phyloP scores from a whole-genome alignment of 2,113 vertebrate species.

The Hemiprocne comata region DNA sequence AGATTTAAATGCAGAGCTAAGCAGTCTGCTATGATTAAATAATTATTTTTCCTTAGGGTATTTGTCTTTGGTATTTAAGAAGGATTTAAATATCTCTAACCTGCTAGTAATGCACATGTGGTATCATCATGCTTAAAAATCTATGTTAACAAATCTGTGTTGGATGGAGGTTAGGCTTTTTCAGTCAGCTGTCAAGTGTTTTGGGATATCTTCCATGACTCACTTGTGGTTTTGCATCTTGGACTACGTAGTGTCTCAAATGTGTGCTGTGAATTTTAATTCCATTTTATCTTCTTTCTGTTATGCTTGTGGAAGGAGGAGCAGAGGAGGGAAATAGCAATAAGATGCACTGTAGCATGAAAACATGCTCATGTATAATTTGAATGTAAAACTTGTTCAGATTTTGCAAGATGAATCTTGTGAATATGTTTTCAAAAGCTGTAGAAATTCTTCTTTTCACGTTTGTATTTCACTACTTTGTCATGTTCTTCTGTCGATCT shows the following conservation, averaged over 20 bases:
- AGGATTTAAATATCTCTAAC: constrained; percentile 18
- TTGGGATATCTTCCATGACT: neutral
- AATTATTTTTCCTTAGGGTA: constrained; percentile 21
- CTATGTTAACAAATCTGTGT: neutral
- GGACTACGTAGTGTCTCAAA: neutral
- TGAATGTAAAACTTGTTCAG: neutral
- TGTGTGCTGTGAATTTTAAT: constrained; percentile 12
- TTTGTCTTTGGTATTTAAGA: constrained; percentile 27
- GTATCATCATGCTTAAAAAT: neutral
- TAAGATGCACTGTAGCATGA: neutral
- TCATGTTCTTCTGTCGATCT: too few relatives aligned
- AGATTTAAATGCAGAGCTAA: neutral
- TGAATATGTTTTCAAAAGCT: neutral
- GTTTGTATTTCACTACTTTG: neutral
- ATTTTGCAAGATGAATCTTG: neutral
- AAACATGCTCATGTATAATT: neutral
- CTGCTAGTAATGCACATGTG: neutral
- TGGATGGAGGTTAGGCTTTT: constrained; percentile 8
- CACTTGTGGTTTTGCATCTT: neutral
- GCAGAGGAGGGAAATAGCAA: neutral
- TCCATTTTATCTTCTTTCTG: neutral
- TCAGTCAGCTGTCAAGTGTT: constrained; percentile 1
- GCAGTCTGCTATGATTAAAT: neutral
- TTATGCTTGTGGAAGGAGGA: neutral
- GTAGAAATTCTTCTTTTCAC: neutral